phyloP scores from a whole-genome alignment of 2,888 invertebrate species.

The Callimorpha dominula region DNA sequence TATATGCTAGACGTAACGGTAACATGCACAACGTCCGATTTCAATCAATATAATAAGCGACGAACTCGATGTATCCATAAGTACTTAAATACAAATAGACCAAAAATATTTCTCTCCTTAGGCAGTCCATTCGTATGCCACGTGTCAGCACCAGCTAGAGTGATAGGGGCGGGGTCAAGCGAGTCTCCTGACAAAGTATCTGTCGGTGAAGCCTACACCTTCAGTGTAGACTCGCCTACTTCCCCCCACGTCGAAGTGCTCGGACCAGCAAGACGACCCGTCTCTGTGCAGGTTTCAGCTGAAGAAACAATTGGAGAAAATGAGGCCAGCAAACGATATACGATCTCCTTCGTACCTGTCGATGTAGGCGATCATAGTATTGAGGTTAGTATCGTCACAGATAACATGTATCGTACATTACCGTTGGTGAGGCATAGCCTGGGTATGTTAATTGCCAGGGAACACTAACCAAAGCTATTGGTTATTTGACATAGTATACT shows the following conservation, averaged over 20 bases:
- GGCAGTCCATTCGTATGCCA: slow-evolving; percentile 94
- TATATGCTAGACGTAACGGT: background rate
- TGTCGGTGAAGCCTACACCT: slow-evolving; percentile 93
- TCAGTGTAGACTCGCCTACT: slow-evolving; percentile 95
- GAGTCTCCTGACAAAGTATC: slow-evolving; percentile 93
- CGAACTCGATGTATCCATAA: background rate
- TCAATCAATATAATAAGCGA: background rate
- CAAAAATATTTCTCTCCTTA: slow-evolving; percentile 55
- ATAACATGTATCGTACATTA: too few relatives aligned
- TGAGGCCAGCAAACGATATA: slow-evolving; percentile 85
- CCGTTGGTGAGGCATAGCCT: too few relatives aligned
- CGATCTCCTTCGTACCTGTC: slow-evolving; percentile 92
- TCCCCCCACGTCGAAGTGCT: slow-evolving; percentile 93
- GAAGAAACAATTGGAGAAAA: slow-evolving; percentile 83
- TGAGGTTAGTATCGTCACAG: slow-evolving; percentile 86
- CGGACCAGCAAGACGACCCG: slow-evolving; percentile 90
- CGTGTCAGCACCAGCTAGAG: slow-evolving; percentile 93
- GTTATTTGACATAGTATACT: background rate
- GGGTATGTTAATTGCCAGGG: background rate
- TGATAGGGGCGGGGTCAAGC: slow-evolving; percentile 93
- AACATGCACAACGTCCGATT: too few relatives aligned
- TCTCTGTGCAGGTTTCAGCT: slow-evolving; percentile 88
- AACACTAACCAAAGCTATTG: background rate
- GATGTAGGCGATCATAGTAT: slow-evolving; percentile 98
- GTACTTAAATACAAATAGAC: background rate